Base-by-base conservation (phyloP, 2,888 invertebrate species). In the Hoplodrina blanda region DNA sequence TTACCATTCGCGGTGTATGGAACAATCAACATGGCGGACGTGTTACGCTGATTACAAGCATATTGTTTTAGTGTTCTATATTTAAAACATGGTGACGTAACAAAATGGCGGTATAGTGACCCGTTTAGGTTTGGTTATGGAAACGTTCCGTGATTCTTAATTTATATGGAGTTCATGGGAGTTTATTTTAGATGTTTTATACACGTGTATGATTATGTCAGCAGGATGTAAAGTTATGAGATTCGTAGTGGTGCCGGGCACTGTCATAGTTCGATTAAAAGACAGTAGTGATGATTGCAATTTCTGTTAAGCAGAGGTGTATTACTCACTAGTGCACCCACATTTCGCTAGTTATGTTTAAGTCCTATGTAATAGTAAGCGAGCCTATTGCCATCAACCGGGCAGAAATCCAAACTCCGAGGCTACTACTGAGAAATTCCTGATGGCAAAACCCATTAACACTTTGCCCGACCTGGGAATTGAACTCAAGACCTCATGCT, bases 41-140 rank as follows among this genome's bases (percentile, higher is more conserved):
- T 64, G 65, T 55, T 69, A 60, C 56, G 67, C 74, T 68, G 76
- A 78, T 79, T 77, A 81, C 74, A 81, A 83, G 46, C 79, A 66
- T 61, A 81, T 79, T 78, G 78, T 78, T 71, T 79, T 78, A 62
- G 61, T 41, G 59, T 52, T 49, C 74, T 83, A 83, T 83, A 75
- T 81, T 73, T 83, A 81, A 71, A 62, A 56, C 53, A 19, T 13
- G 46, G 20, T 81, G 79, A 79, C 72, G 69, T 69, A 66, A 76
- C 59, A 60, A 69, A 53, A 72, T 74, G 74, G 65, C 62, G 60
- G 57, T 60, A 41, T 70, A 62, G 69, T 81, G 78, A 65, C 74
- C 67, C 49, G 61, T 53, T 66, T 59, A 19, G 53, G 17, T 63
- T 56, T 44, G 37, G 20, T 15, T 61, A 49, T 54, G 65, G 54